Percentiles rank a stretch among this genome's conserved stretches.
Evolutionary conservation across 2,888 invertebrate genomes (phyloP).

Genomic region (Neoscelio sp.): DNA sequence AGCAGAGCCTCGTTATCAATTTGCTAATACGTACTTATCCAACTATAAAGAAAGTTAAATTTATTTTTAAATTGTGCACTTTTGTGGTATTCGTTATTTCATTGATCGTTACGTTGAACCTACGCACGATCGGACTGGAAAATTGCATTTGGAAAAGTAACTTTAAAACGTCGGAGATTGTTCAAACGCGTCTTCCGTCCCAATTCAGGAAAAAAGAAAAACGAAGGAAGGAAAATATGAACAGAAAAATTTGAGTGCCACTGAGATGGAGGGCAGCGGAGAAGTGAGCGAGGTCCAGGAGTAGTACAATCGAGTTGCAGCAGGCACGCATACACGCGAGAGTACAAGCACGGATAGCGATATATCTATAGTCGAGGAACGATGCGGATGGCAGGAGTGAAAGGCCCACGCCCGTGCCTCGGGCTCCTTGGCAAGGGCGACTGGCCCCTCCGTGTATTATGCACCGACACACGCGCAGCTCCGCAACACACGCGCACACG

Average conservation of each 20-base stretch:
- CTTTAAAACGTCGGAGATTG: background rate
- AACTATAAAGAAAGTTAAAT: too few relatives aligned
- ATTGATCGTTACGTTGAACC: too few relatives aligned
- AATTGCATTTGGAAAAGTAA: too few relatives aligned
- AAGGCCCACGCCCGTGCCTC: conserved; percentile 83
- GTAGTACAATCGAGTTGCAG: conserved; percentile 59
- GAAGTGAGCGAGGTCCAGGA: conserved; percentile 66
- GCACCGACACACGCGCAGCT: conserved; percentile 60
- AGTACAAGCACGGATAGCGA: conserved; percentile 33
- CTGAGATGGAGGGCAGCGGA: conserved; percentile 68
- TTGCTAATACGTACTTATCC: too few relatives aligned
- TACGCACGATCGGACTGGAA: too few relatives aligned
- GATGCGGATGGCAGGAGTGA: conserved; percentile 83
- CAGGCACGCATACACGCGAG: conserved; percentile 61
- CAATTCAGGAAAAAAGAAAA: too few relatives aligned
- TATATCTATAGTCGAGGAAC: conserved; percentile 76
- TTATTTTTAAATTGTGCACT: too few relatives aligned
- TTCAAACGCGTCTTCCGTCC: too few relatives aligned
- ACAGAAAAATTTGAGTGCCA: conserved; percentile 72
- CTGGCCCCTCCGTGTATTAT: conserved; percentile 79
- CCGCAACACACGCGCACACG: conserved; percentile 54
- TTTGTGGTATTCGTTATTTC: too few relatives aligned
- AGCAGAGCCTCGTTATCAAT: too few relatives aligned
- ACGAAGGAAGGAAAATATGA: too few relatives aligned
- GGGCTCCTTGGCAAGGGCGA: conserved; percentile 82